phyloP scores from a whole-genome alignment of 2,888 invertebrate species.

The Salpingus planirostris region DNA sequence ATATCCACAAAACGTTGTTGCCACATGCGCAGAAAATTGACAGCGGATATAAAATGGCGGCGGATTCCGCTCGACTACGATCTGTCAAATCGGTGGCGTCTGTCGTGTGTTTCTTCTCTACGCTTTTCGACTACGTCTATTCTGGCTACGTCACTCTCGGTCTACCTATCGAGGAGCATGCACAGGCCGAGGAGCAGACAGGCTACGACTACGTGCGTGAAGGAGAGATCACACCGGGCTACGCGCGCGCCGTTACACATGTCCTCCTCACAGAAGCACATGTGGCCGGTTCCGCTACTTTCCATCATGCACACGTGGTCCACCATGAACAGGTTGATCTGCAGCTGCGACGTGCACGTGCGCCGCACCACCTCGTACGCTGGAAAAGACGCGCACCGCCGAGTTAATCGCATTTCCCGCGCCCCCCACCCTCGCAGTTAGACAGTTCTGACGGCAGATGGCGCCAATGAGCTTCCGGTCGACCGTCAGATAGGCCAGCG shows the following conservation, averaged over 20 bases:
- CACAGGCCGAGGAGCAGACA: slow-evolving; percentile 27
- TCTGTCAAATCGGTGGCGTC: no score
- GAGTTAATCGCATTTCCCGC: neutral
- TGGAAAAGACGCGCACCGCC: slow-evolving; percentile 42
- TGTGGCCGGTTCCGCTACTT: slow-evolving; percentile 95
- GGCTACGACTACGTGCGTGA: slow-evolving; percentile 29
- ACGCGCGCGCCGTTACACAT: slow-evolving; percentile 67
- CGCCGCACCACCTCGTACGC: slow-evolving; percentile 85
- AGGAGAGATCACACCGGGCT: slow-evolving; percentile 29
- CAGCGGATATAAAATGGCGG: no score
- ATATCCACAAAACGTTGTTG: no score
- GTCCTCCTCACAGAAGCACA: slow-evolving; percentile 98
- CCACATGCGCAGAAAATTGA: no score
- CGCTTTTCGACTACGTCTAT: no score
- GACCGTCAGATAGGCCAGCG: no score
- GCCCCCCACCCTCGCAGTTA: no score
- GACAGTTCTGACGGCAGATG: no score
- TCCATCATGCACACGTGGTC: slow-evolving; percentile 99
- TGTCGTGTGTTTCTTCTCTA: no score
- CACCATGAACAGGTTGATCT: slow-evolving; percentile 95
- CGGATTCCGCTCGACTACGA: no score
- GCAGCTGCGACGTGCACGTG: slow-evolving; percentile 87
- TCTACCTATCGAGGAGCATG: slow-evolving; percentile 29
- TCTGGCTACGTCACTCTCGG: no score
- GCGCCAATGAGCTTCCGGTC: no score